phyloP scores from a whole-genome alignment of 1,140 invertebrate species.

The Drosophila melanica region DNA sequence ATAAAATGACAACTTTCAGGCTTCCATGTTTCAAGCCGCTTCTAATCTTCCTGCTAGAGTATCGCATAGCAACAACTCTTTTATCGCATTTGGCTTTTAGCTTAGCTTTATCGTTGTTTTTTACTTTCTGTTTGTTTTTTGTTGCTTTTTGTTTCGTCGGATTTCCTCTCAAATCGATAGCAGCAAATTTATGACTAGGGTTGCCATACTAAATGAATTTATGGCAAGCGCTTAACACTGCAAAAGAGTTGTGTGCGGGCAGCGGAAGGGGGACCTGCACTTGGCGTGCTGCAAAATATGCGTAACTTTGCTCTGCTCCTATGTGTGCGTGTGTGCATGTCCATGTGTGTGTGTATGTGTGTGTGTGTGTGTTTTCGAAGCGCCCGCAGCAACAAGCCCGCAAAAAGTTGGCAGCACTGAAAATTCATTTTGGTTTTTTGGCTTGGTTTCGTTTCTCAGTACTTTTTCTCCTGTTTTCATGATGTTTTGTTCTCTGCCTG shows the following conservation, averaged over 20 bases:
- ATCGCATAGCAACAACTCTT: constrained; percentile 52
- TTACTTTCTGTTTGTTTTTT: constrained; percentile 9
- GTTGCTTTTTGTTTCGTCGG: constrained; percentile 14
- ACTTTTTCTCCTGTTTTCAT: constrained; percentile 22
- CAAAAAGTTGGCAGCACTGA: constrained; percentile 81
- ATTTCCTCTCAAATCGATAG: constrained; percentile 71
- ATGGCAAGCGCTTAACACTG: constrained; percentile 67
- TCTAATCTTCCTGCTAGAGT: constrained; percentile 1
- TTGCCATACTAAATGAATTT: constrained; percentile 81
- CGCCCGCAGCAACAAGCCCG: constrained; percentile 49
- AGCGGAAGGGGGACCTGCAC: constrained; percentile 25
- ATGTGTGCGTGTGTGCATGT: not conserved
- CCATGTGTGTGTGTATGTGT: constrained; percentile 15
- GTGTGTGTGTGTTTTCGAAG: constrained; percentile 17
- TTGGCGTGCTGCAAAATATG: constrained; percentile 59
- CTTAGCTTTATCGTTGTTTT: constrained; percentile 25
- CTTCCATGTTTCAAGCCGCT: not conserved
- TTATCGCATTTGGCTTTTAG: constrained; percentile 64
- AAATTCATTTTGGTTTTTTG: constrained; percentile 73
- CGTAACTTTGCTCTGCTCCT: constrained; percentile 49
- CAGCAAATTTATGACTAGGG: constrained; percentile 67
- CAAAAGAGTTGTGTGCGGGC: constrained; percentile 19
- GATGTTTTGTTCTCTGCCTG: constrained; percentile 20
- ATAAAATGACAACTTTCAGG: not conserved
- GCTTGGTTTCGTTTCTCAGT: constrained; percentile 19